Conservation (phyloP, 2,797 vertebrate genomes). For the Botia kubotai region DNA sequence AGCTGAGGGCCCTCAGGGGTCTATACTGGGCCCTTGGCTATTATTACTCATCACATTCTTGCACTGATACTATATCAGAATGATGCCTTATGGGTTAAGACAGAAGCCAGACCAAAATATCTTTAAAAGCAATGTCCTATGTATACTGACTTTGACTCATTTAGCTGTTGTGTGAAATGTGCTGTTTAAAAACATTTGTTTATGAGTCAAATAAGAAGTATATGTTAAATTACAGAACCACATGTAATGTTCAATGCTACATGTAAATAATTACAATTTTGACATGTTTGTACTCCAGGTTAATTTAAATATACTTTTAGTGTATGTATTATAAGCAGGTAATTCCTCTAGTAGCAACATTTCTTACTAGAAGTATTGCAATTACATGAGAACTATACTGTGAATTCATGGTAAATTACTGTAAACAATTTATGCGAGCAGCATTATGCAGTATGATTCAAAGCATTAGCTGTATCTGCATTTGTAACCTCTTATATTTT, state of each 20-base stretch:
- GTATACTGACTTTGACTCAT: neutral
- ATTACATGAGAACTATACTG: neutral
- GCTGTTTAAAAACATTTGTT: neutral
- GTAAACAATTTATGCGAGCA: neutral
- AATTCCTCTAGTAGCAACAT: neutral
- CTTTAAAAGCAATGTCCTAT: constrained; percentile 1
- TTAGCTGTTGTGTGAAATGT: constrained; percentile 25
- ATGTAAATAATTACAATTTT: neutral
- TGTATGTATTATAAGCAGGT: neutral
- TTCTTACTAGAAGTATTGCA: neutral
- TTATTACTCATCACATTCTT: constrained; percentile 40
- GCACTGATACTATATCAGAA: constrained; percentile 8
- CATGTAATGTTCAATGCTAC: too few relatives aligned
- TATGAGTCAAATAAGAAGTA: neutral
- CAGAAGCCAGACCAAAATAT: constrained; percentile 19
- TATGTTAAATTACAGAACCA: too few relatives aligned
- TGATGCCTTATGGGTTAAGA: constrained; percentile 7
- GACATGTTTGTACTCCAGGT: neutral
- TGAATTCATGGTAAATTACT: neutral
- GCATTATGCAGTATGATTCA: neutral
- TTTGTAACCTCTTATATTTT: neutral
- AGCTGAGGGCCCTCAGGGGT: constrained; percentile 6
- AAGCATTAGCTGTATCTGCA: neutral
- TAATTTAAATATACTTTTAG: neutral
- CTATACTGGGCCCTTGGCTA: constrained; percentile 1